Percentiles rank a stretch among this genome's conserved stretches.
phyloP scores from a whole-genome alignment of 2,888 invertebrate genomes.

The Drosophila crucigera region DNA sequence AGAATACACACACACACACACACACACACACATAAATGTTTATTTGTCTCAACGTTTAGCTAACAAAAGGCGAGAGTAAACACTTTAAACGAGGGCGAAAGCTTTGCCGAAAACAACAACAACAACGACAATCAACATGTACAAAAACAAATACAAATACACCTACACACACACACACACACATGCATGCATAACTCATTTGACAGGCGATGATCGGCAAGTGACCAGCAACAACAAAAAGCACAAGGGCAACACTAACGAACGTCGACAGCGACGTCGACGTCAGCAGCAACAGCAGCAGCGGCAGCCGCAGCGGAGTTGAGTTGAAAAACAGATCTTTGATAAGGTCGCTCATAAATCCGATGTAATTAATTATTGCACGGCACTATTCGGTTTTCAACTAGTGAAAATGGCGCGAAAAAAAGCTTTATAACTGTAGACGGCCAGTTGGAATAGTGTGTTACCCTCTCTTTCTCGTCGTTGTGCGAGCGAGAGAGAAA shows the following conservation, averaged over 20 bases:
- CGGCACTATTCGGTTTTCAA: slow-evolving; percentile 4
- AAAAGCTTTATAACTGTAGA: slow-evolving; percentile 60
- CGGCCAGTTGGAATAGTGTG: slow-evolving; percentile 34
- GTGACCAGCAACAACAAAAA: slow-evolving; percentile 28
- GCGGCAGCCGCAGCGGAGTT: neutral
- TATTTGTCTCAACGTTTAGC: slow-evolving; percentile 39
- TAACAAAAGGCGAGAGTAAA: slow-evolving; percentile 30
- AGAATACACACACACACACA: slow-evolving; percentile 9
- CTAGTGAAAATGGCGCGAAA: slow-evolving; percentile 62
- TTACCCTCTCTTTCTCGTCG: slow-evolving; percentile 26
- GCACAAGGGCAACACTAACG: slow-evolving; percentile 24
- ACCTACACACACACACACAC: neutral
- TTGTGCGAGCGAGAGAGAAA: neutral
- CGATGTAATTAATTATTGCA: slow-evolving; percentile 25
- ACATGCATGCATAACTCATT: slow-evolving; percentile 17
- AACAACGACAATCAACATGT: slow-evolving; percentile 18
- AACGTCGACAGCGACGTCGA: slow-evolving; percentile 4
- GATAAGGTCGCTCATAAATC: slow-evolving; percentile 17
- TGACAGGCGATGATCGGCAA: slow-evolving; percentile 52
- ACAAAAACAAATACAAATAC: slow-evolving; percentile 1
- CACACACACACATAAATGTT: slow-evolving; percentile 6
- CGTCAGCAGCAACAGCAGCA: neutral
- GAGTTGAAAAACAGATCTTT: slow-evolving; percentile 33
- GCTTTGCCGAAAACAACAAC: slow-evolving; percentile 28
- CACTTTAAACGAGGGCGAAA: slow-evolving; percentile 18